Conservation (phyloP, 2,888 invertebrate species). For the Drosophila falleni region DNA sequence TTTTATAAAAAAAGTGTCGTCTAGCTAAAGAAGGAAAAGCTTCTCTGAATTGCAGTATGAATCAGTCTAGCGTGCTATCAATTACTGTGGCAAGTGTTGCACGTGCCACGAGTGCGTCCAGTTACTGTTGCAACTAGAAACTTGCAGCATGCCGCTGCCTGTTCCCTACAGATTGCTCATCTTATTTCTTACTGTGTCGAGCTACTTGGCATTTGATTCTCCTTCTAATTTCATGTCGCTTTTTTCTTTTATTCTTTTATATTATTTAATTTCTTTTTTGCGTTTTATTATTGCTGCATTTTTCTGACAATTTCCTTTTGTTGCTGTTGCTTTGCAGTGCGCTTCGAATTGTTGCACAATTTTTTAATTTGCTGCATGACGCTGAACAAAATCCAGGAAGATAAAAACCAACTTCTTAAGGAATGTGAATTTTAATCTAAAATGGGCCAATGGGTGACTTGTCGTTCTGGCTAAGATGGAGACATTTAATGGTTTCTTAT, state of each 20-base stretch:
- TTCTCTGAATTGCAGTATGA: slow-evolving; percentile 66
- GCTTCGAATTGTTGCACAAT: slow-evolving; percentile 80
- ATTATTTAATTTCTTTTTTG: slow-evolving; percentile 36
- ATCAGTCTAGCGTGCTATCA: slow-evolving; percentile 81
- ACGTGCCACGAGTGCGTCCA: slow-evolving; percentile 61
- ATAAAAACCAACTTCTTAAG: slow-evolving; percentile 50
- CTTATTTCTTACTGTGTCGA: slow-evolving; percentile 71
- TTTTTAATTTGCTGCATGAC: slow-evolving; percentile 79
- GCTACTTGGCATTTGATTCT: slow-evolving; percentile 63
- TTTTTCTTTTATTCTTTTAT: slow-evolving; percentile 34
- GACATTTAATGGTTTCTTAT: slow-evolving; percentile 21
- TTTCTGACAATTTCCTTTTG: slow-evolving; percentile 72
- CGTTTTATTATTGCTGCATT: slow-evolving; percentile 54
- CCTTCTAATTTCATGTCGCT: slow-evolving; percentile 53
- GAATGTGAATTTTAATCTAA: slow-evolving; percentile 62
- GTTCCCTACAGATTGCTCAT: slow-evolving; percentile 59
- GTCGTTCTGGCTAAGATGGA: slow-evolving; percentile 6
- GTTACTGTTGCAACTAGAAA: slow-evolving; percentile 13
- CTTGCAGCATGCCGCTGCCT: slow-evolving; percentile 18
- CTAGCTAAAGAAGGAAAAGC: slow-evolving; percentile 38
- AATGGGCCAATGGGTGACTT: slow-evolving; percentile 18
- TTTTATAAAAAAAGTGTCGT: slow-evolving; percentile 56
- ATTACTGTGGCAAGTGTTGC: slow-evolving; percentile 81
- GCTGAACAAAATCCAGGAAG: slow-evolving; percentile 17
- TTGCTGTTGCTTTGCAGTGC: slow-evolving; percentile 51